Base-by-base conservation (phyloP, 2,113 vertebrate species). In the Protobothrops flavoviridis region DNA sequence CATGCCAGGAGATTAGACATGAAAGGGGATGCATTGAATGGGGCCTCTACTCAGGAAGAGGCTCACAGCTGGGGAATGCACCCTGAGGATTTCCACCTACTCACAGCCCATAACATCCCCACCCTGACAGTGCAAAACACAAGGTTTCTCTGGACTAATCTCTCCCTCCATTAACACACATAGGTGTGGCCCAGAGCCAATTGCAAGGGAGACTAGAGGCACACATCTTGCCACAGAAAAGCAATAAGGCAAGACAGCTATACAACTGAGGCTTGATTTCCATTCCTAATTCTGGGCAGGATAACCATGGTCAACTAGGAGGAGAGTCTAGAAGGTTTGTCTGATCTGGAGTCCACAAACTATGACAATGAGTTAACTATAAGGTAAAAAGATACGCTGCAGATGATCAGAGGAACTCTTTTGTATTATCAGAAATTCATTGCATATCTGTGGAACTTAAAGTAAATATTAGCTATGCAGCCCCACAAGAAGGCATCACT, bases 1-100 rank as follows among this genome's bases (percentile, higher is more conserved):
- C 93, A 91, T 93, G 90, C 93, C 90, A 91, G 87, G 91, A 93
- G 93, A 92, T 92, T 89, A 92, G 93, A 90, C 87, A 87, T 85
- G 69, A 90, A 92, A 86, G 91, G 55, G 90, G 53, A 86, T 85
- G 52, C 91, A 26, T 45, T 74, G 26, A 61, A 69, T 85, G 90
- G 93, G 43, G 69, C 87, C 93, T 90, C 90, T 53, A 20, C 0
- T 0, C 0, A 9, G 90, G 91, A 88, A 91, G 91, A 89, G 57
- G n/a, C 93, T 87, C 56, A 55, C 48, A 90, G 45, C 91, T 74
- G 91, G 93, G 93, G 57, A 64, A 87, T 64, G 91, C 81, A 90
- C 91, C 81, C 91, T 23, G 21, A 92, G 91, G 81, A 50, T 61
- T 88, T 89, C 43, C 69, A 89, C 90, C 87, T 21, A 85, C 69